Conservation (phyloP, 1,140 invertebrate genomes). For the Vollenhovia emeryi region DNA sequence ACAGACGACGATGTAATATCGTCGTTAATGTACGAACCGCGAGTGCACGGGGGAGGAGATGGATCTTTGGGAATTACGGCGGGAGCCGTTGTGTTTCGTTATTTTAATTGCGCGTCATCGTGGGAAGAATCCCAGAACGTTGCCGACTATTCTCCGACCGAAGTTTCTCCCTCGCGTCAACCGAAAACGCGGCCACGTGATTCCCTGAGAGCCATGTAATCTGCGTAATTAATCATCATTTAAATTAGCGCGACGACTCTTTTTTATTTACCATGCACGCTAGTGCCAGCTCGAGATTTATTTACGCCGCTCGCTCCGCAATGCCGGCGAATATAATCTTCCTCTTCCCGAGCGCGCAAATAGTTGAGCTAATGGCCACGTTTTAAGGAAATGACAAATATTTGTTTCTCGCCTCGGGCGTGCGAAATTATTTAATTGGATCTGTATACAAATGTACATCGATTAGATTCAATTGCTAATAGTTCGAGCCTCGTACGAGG, state of each 20-base stretch:
- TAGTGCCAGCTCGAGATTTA: not conserved
- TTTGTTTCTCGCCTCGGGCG: not conserved
- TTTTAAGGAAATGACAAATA: conserved; percentile 6
- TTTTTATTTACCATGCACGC: conserved; percentile 3
- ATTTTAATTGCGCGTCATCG: conserved; percentile 70
- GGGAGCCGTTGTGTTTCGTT: conserved; percentile 61
- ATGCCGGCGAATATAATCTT: not conserved
- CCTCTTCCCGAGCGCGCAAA: not conserved
- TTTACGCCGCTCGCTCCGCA: not conserved
- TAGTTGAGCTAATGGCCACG: not conserved
- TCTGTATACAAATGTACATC: not conserved
- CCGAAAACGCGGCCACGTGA: conserved; percentile 36
- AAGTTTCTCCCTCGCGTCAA: conserved; percentile 45
- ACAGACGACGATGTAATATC: conserved; percentile 25
- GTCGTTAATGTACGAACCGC: conserved; percentile 46
- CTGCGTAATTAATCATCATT: conserved; percentile 40
- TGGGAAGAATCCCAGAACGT: conserved; percentile 74
- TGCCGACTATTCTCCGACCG: conserved; percentile 71
- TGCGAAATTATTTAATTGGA: not conserved
- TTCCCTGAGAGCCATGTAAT: conserved; percentile 36
- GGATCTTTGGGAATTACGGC: conserved; percentile 56
- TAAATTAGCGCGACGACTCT: not conserved
- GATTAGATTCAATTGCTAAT: not conserved
- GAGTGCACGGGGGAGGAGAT: conserved; percentile 46
- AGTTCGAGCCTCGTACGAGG: not conserved